Evolutionary conservation across 1,140 invertebrate genomes (phyloP).

Genomic region (Zaprionus ghesquierei): DNA sequence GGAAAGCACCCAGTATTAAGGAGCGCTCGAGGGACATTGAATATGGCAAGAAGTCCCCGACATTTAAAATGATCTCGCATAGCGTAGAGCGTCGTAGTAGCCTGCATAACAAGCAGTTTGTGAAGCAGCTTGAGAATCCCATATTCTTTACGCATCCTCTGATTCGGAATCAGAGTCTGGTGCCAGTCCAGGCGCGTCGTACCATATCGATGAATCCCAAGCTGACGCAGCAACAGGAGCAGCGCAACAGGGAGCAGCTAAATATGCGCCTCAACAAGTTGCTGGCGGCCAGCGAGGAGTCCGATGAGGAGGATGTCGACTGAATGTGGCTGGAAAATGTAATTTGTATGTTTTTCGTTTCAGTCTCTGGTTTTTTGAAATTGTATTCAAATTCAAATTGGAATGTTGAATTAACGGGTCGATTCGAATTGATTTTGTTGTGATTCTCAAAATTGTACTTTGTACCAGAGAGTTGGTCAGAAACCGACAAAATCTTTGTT

Average conservation of each 20-base stretch:
- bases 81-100: conserved; percentile 7
- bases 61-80: conserved; percentile 4
- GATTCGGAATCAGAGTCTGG: neutral
- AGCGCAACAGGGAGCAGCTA: neutral
- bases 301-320: neutral
- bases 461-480: no score
- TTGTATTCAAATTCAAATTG: neutral
- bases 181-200: neutral
- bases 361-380: no score
- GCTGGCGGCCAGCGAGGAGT: neutral
- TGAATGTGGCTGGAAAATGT: neutral
- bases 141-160: neutral
- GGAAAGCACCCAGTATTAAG: neutral
- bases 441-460: no score
- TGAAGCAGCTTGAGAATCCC: conserved; percentile 2
- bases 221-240: neutral
- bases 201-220: neutral
- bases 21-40: neutral
- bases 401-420: neutral
- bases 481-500: no score
- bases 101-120: neutral
- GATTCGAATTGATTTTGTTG: neutral
- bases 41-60: conserved; percentile 4
- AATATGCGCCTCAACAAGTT: neutral
- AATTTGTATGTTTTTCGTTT: neutral